A percentile compares a stretch with the other conserved stretches of the same genome.
Evolutionary conservation across 2,888 invertebrate species (phyloP).

Genomic region (Belgica antarctica): DNA sequence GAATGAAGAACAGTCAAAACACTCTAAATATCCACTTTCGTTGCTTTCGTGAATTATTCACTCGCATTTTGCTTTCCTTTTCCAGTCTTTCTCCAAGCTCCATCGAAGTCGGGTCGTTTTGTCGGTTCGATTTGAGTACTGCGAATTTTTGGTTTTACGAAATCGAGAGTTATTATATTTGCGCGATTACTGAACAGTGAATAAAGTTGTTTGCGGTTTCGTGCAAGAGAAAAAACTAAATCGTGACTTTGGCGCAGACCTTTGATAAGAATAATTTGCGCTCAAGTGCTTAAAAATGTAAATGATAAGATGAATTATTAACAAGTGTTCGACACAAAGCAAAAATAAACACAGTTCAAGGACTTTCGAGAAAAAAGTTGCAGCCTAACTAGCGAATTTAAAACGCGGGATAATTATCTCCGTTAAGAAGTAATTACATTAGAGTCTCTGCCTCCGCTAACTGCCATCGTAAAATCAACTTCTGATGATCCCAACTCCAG

Average conservation of each 20-base stretch:
- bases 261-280: conserved; percentile 13
- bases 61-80: neutral
- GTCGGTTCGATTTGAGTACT: neutral
- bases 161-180: neutral
- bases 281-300: conserved; percentile 12
- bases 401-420: conserved; percentile 19
- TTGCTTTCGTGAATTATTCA: neutral
- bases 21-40: neutral
- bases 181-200: neutral
- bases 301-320: conserved; percentile 9
- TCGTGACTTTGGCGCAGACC: neutral
- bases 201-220: conserved; percentile 34
- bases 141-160: neutral
- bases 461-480: neutral
- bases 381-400: neutral
- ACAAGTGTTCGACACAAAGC: neutral
- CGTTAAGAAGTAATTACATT: conserved; percentile 21
- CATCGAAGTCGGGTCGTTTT: neutral
- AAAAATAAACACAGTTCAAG: neutral
- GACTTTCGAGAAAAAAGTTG: neutral
- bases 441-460: neutral
- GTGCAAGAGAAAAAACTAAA: conserved; percentile 25
- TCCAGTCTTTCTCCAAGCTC: conserved; percentile 13
- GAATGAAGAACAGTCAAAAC: neutral
- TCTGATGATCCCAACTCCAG: conserved; percentile 17